phyloP scores from a whole-genome alignment of 1,140 invertebrate genomes.

The Tenebrio molitor region DNA sequence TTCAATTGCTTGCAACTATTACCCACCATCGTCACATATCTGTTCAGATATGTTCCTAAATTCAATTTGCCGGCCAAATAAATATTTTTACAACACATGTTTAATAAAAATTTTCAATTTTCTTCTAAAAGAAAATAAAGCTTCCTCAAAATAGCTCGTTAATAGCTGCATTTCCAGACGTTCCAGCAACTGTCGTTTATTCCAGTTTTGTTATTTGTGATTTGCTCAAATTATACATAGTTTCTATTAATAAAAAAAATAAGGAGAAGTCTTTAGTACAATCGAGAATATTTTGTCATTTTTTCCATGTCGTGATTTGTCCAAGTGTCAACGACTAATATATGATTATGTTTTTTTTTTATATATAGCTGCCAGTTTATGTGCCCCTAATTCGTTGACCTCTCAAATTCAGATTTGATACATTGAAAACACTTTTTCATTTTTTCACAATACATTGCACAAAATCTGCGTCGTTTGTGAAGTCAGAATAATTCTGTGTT shows the following conservation, averaged over 20 bases:
- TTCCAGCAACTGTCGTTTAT: slow-evolving; percentile 7
- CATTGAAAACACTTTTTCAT: not conserved
- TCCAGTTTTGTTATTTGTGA: slow-evolving; percentile 6
- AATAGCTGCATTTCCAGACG: slow-evolving; percentile 13
- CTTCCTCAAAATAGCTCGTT: not conserved
- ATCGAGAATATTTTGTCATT: slow-evolving; percentile 8
- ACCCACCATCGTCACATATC: no score
- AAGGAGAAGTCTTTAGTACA: slow-evolving; percentile 7
- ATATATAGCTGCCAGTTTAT: slow-evolving; percentile 1
- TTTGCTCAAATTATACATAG: slow-evolving; percentile 39
- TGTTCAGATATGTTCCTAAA: no score
- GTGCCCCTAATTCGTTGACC: slow-evolving; percentile 10
- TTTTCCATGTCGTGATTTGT: slow-evolving; percentile 23
- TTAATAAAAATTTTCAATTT: not conserved
- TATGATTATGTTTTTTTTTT: slow-evolving; percentile 15
- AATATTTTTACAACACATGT: no score
- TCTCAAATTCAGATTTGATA: not conserved
- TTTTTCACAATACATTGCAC: no score
- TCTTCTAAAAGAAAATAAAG: not conserved
- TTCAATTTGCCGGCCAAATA: no score
- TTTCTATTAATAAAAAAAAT: not conserved
- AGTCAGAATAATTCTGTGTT: slow-evolving; percentile 25
- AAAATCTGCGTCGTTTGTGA: no score
- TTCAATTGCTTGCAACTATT: no score
- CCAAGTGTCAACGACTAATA: slow-evolving; percentile 16